A percentile compares a stretch with the other conserved stretches of the same genome.
Conservation (phyloP, 2,797 vertebrate species). For the Sylvia borin region DNA sequence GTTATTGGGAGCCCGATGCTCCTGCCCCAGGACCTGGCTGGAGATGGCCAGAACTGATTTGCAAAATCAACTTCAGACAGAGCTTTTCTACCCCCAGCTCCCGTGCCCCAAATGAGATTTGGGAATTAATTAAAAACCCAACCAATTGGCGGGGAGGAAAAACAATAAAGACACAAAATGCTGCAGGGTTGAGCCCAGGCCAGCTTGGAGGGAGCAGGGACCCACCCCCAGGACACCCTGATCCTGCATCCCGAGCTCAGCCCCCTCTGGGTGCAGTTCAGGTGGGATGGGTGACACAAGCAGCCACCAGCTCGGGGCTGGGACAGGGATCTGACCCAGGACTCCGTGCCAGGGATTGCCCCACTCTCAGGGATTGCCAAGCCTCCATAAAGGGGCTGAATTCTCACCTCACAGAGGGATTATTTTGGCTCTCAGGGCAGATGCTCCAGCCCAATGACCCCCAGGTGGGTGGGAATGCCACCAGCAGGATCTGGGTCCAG, state of each 20-base stretch:
- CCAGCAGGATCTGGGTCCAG: not conserved
- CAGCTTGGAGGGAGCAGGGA: not conserved
- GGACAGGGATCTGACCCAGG: not conserved
- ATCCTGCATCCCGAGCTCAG: fast-evolving
- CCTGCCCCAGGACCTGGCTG: not conserved
- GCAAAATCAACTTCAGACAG: conserved; percentile 21
- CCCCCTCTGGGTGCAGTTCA: not conserved
- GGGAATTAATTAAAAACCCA: not conserved
- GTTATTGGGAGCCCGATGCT: conserved; percentile 15
- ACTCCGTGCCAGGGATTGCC: fast-evolving
- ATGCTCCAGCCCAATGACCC: fast-evolving
- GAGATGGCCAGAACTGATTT: conserved; percentile 22
- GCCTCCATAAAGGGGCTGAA: fast-evolving
- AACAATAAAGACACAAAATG: not conserved
- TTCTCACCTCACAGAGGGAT: not conserved
- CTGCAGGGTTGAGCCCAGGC: not conserved
- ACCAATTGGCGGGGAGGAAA: not conserved
- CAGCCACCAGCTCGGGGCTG: not conserved
- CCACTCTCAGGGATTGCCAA: not conserved
- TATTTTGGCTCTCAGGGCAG: fast-evolving
- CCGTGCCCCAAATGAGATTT: not conserved
- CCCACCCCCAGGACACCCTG: fast-evolving
- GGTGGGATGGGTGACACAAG: not conserved
- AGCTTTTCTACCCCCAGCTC: not conserved
- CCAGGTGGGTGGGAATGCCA: fast-evolving